phyloP scores from a whole-genome alignment of 2,113 vertebrate species.

The Chionis minor region DNA sequence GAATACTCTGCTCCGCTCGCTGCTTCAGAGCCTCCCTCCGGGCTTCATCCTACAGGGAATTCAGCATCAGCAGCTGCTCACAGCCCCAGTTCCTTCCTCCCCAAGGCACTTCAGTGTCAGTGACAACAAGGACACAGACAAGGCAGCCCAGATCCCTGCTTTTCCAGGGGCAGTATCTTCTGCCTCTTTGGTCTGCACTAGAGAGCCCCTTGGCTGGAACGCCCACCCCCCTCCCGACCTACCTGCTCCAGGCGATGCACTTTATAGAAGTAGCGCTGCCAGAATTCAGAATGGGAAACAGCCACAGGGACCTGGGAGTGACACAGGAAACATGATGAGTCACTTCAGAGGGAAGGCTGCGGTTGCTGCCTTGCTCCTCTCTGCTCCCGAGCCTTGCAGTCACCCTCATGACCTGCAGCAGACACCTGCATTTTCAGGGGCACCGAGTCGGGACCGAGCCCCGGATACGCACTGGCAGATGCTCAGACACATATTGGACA shows the following conservation, averaged over 20 bases:
- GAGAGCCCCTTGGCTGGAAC: background rate
- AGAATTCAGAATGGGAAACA: constrained; percentile 93
- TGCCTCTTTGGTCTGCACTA: background rate
- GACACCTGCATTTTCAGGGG: background rate
- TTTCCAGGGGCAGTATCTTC: background rate
- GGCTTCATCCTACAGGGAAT: constrained; percentile 85
- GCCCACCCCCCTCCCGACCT: background rate
- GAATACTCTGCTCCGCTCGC: constrained; percentile 86
- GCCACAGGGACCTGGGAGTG: constrained; percentile 88
- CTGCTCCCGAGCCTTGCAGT: background rate
- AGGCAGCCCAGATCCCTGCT: background rate
- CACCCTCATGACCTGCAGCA: fast-evolving
- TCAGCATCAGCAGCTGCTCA: background rate
- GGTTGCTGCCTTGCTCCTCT: background rate
- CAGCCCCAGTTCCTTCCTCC: background rate
- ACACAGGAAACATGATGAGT: background rate
- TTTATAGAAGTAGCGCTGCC: constrained; percentile 98
- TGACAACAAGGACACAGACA: background rate
- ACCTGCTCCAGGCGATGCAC: constrained; percentile 95
- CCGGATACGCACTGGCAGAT: fast-evolving
- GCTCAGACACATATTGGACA: background rate
- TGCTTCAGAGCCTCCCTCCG: constrained; percentile 93
- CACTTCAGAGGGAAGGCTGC: background rate
- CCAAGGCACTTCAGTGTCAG: background rate
- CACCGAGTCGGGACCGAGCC: background rate